Evolutionary conservation across 2,113 vertebrate species (phyloP).

Genomic region (Engystomops pustulosus): DNA sequence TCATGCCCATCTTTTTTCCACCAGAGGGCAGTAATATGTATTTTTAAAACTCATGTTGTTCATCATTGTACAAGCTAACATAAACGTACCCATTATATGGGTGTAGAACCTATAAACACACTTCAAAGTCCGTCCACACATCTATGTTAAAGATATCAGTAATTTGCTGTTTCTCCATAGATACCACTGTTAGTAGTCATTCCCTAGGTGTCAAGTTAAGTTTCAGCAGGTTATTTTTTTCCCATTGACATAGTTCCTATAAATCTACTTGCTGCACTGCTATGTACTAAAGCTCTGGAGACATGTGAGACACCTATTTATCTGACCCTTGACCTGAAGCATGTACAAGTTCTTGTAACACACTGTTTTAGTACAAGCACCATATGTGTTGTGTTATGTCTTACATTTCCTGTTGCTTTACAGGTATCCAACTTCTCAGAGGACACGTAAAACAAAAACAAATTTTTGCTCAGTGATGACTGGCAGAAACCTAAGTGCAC

Average conservation of each 20-base stretch:
- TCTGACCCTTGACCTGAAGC: neutral
- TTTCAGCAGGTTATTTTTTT: neutral
- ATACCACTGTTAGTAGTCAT: neutral
- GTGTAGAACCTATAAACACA: neutral
- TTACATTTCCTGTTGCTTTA: neutral
- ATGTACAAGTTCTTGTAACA: neutral
- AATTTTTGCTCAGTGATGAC: no score
- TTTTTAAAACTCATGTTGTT: neutral
- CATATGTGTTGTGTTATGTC: neutral
- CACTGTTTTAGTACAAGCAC: neutral
- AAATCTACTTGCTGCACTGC: neutral
- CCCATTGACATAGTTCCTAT: neutral
- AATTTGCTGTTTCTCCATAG: neutral
- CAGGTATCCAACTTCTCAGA: neutral
- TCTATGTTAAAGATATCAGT: neutral
- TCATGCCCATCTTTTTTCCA: no score
- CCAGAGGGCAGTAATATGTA: neutral
- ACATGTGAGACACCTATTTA: neutral
- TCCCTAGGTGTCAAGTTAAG: neutral
- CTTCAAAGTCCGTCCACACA: neutral
- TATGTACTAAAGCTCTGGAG: neutral
- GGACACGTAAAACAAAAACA: no score
- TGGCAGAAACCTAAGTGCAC: no score
- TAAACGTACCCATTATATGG: neutral
- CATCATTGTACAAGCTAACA: neutral